Evolutionary conservation across 1,140 invertebrate species (phyloP).

Genomic region (Apis florea): DNA sequence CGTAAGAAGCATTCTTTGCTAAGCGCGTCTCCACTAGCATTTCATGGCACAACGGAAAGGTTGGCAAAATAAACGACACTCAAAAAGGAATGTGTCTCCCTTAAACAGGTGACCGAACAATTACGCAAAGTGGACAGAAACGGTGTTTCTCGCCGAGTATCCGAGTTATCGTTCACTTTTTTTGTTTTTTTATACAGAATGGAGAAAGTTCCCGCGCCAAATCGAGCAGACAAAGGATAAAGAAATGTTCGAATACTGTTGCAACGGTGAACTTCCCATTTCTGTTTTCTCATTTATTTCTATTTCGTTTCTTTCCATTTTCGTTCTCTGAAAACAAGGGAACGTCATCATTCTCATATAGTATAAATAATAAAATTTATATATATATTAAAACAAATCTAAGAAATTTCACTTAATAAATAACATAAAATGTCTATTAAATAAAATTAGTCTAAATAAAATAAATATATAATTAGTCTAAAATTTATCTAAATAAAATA

Average conservation of each 20-base stretch:
- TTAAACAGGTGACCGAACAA: conserved; percentile 34
- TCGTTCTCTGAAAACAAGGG: background rate
- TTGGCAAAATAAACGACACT: conserved; percentile 38
- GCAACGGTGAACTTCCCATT: conserved; percentile 1
- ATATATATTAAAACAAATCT: too few species aligned
- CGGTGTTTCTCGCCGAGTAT: conserved; percentile 10
- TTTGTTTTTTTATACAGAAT: background rate
- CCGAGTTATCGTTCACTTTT: conserved; percentile 30
- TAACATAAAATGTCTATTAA: too few species aligned
- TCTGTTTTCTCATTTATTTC: background rate
- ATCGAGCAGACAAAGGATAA: conserved; percentile 6
- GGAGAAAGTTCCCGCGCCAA: conserved; percentile 50
- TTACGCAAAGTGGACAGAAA: conserved; percentile 49
- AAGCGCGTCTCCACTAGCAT: background rate
- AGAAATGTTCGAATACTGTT: conserved; percentile 9
- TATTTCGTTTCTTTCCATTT: background rate
- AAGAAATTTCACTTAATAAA: too few species aligned
- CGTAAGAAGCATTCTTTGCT: background rate
- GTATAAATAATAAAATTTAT: too few species aligned
- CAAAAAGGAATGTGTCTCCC: conserved; percentile 37
- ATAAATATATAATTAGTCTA: background rate
- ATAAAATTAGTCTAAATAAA: too few species aligned
- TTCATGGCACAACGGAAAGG: conserved; percentile 9
- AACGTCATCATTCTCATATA: background rate
- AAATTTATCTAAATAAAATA: background rate